Base-by-base conservation (phyloP, 2,113 vertebrate genomes). In the Melanostigma gelatinosum region DNA sequence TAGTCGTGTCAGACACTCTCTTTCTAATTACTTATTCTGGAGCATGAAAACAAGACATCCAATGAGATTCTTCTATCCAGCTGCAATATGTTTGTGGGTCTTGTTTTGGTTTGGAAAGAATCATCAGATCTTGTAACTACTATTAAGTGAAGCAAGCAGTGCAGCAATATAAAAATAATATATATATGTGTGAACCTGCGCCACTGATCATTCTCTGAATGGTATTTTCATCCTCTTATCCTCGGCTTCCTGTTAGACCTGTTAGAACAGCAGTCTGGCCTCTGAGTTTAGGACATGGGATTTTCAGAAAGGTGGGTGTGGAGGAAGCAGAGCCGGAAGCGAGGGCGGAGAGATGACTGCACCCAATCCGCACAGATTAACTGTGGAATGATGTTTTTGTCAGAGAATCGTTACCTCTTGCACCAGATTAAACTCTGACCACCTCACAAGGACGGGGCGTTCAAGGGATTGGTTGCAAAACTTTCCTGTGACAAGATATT, bases 321-420 rank as follows among this genome's bases (percentile, higher is more conserved):
- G 67, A 63, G 78, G 48, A 60, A n/a, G 60, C 7, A 7, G 70
- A 55, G 83, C 52, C 32, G 29, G 67, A 83, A 40, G 46, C 38
- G 36, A 18, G 54, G 66, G 73, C 42, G 71, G 61, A 67, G 57
- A 52, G 66, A 68, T 16, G 20, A 52, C 50, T 57, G 77, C 66
- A 86, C 70, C 87, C 83, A 91, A 87, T 91, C 83, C 20, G 5
- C 61, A 1, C 79, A 89, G 87, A 92, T 93, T 89, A 88, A 87
- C 16, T 36, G 32, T 34, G 77, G 68, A 72, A 65, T 76, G 65
- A 85, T 88, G 72, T 77, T 87, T 81, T 72, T 77, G 54, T 80
- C 60, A 24, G 64, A 63, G 72, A 83, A 67, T 15, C 20, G 3
- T 85, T 79, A 87, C 87, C 88, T 87, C 79, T 52, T 10, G 63